Base-by-base conservation (phyloP, 2,113 vertebrate species). In the Micronycteris hirsuta region DNA sequence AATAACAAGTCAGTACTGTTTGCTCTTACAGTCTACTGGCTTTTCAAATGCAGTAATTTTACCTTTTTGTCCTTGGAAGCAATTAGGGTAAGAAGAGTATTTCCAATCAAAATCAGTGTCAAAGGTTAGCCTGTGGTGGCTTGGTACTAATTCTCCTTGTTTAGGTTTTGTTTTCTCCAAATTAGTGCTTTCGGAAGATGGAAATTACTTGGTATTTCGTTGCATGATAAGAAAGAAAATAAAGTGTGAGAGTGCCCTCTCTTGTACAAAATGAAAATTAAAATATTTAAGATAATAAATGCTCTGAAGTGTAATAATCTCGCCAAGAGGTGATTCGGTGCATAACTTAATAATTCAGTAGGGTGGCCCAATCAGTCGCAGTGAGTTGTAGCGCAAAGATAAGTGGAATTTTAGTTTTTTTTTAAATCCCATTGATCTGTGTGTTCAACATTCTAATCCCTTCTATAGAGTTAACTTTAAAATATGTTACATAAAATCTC, bases 231-330 rank as follows among this genome's bases (percentile, higher is more conserved):
- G 38, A 24, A 84, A 47, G 38, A 33, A 83, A 91, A 77, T 15
- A 54, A 56, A 61, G 80, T 7, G 0, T 38, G 67, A 85, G 87
- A 85, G 86, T 68, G 88, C 97, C 96, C 97, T 89, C 97, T 97
- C 47, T 89, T 54, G 93, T 70, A 70, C 41, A 38, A 84, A 94
- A 47, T 19, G 80, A 58, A 89, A 78, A 93, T 41, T 12, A 41
- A 83, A 85, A 22, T 33, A 36, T 49, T 88, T 31, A 19, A 47
- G 73, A 28, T 58, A 38, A 14, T 65, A 77, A 93, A 22, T 84
- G 4, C 43, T 61, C 31, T 74, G 70, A 28, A 71, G 13, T 47
- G 38, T 20, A 54, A 26, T 86, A 4, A 31, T 45, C 43, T 56
- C 54, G 7, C 5, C 1, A 63, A n/a, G 41, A 68, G 56, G 5